Base-by-base conservation (phyloP, 2,888 invertebrate genomes). In the Byasa hedistus region DNA sequence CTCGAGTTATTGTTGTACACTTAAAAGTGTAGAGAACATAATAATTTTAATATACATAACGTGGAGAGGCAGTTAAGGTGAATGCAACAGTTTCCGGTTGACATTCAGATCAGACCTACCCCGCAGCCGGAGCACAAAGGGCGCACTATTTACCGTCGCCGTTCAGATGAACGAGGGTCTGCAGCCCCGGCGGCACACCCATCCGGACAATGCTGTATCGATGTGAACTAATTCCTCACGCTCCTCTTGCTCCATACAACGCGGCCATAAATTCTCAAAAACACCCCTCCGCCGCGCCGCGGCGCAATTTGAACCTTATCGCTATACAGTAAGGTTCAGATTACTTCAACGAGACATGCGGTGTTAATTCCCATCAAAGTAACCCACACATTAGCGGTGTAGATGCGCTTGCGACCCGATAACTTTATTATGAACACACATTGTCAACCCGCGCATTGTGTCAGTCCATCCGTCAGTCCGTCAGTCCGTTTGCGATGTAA, bases 171-270 rank as follows among this genome's bases (percentile, higher is more conserved):
- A 71, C 70, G 72, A 69, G 73, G 75, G 72, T 48, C 32, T 32
- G 32, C 70, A 71, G 70, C 66, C 70, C 69, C 70, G 52, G 21
- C 52, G 78, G 79, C 82, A 77, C 78, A 76, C 75, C 73, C 75
- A 71, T 69, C 63, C 24, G 57, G 56, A 82, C 84, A 85, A 85
- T 81, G 74, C 71, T 69, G 73, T 81, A 84, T 89, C 85, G 91
- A 89, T 89, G 86, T 80, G 78, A 80, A 79, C 88, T 91, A 90
- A 91, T 91, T 91, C 83, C 88, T 86, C 87, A 87, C 89, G 89
- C 85, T 85, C 75, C 83, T 81, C 79, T 85, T 84, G 86, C 79
- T 83, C 84, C 77, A 82, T 85, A 83, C 82, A 80, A 80, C 79
- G 73, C 73, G 72, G 75, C 75, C 76, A 79, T 78, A 77, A 76